phyloP scores from a whole-genome alignment of 2,797 vertebrate genomes.

The Manis crassicaudata region DNA sequence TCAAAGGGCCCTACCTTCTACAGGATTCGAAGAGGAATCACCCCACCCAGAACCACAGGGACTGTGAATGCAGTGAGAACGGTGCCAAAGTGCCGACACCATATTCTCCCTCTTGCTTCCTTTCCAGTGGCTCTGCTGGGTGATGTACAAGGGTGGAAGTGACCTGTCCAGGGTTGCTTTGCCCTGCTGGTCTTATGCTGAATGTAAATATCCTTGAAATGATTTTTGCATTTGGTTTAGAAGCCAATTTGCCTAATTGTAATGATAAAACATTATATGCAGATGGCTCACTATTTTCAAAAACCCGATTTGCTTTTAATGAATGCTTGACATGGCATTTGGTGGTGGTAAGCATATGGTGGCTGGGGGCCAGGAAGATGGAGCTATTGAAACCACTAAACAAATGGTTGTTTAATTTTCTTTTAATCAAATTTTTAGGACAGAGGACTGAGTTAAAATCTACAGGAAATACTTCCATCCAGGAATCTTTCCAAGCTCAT shows the following conservation, averaged over 20 bases:
- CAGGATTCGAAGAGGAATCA: neutral
- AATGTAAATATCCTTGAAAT: conserved; percentile 72
- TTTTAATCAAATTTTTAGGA: conserved; percentile 40
- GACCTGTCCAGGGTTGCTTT: conserved; percentile 54
- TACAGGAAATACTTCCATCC: neutral
- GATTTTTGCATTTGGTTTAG: conserved; percentile 81
- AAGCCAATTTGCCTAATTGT: conserved; percentile 82
- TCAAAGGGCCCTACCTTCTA: neutral
- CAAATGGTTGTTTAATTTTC: conserved; percentile 1
- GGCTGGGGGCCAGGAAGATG: neutral
- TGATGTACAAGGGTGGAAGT: neutral
- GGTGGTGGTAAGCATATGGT: neutral
- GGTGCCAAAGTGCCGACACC: neutral
- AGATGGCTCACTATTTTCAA: conserved; percentile 79
- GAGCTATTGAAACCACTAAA: neutral
- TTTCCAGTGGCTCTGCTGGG: neutral
- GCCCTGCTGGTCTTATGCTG: conserved; percentile 62
- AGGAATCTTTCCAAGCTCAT: conserved; percentile 30
- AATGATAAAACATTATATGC: conserved; percentile 79
- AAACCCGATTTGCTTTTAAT: conserved; percentile 81
- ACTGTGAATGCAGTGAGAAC: neutral
- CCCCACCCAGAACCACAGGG: neutral
- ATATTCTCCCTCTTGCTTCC: fast-evolving
- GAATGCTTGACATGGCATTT: conserved; percentile 67
- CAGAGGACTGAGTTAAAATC: conserved; percentile 23